A percentile compares a stretch with the other conserved stretches of the same genome.
These are phyloP conservation scores for Gambusia affinis DNA, from an alignment of 2,113 vertebrate species.

Conservation along the genomic window DNA sequence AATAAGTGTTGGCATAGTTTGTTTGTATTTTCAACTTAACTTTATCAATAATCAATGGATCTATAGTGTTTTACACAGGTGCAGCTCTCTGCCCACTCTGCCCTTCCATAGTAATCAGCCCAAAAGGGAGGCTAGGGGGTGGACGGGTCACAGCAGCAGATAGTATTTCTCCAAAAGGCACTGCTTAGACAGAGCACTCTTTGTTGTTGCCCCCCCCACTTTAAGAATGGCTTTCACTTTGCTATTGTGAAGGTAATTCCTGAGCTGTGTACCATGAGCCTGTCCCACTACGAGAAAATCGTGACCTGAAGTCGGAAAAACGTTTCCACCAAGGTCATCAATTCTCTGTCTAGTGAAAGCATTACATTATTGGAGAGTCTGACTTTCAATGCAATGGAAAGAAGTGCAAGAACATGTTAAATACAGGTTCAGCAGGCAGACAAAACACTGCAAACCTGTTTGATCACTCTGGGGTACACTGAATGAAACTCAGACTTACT, in stretches of 20 bases:
- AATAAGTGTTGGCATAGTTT: slow-evolving; percentile 18
- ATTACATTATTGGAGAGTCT: slow-evolving; percentile 32
- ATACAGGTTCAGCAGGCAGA: slow-evolving; percentile 43
- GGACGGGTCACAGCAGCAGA: slow-evolving; percentile 63
- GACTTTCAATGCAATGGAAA: slow-evolving; percentile 16
- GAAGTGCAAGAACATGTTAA: slow-evolving; percentile 39
- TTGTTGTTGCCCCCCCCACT: slow-evolving; percentile 68
- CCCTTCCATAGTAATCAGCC: slow-evolving; percentile 70
- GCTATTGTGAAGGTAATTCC: slow-evolving; percentile 72
- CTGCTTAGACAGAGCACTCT: slow-evolving; percentile 76
- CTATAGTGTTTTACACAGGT: slow-evolving; percentile 35
- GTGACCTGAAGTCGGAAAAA: slow-evolving; percentile 63
- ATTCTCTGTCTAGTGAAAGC: slow-evolving; percentile 29
- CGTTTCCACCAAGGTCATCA: slow-evolving; percentile 44
- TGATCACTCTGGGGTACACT: slow-evolving; percentile 50
- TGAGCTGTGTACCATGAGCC: slow-evolving; percentile 46
- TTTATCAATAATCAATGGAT: slow-evolving; percentile 45
- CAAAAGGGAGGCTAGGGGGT: slow-evolving; percentile 48
- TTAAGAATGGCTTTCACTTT: slow-evolving; percentile 74
- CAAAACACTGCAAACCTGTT: slow-evolving; percentile 54
- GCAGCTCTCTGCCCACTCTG: slow-evolving; percentile 19
- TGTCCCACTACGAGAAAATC: slow-evolving; percentile 17
- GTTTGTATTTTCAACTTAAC: background rate
- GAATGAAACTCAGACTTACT: slow-evolving; percentile 38
- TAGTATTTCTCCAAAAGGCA: slow-evolving; percentile 79